Evolutionary conservation across 2,113 vertebrate species (phyloP).

Genomic region (Neotoma lepida): DNA sequence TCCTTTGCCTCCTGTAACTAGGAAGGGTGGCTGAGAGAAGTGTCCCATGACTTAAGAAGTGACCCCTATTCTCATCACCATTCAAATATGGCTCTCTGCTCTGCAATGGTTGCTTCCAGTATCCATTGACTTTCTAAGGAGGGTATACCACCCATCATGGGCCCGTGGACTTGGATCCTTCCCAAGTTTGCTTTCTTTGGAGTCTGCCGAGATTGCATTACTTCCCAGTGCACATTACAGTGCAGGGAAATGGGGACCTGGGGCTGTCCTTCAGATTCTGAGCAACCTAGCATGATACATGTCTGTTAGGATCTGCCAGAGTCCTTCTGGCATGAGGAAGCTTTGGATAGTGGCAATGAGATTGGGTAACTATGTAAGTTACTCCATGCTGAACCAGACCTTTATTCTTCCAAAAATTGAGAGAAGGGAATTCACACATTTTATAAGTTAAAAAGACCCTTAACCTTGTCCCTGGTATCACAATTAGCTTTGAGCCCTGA

Average conservation of each 20-base stretch:
- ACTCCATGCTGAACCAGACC: background rate
- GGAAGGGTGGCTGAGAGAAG: background rate
- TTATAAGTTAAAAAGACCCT: background rate
- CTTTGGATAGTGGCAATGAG: background rate
- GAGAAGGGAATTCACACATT: background rate
- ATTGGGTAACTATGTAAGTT: background rate
- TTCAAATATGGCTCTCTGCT: accelerated
- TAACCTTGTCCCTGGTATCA: accelerated
- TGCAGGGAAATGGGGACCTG: background rate
- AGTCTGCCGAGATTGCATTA: background rate
- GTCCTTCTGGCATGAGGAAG: background rate
- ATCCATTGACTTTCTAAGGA: background rate
- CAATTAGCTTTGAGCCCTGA: background rate
- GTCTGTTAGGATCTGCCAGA: accelerated
- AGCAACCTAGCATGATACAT: background rate
- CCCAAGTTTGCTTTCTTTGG: background rate
- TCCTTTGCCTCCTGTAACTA: background rate
- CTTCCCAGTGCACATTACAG: no score
- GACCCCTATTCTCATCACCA: no score
- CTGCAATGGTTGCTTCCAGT: accelerated
- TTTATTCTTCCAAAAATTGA: background rate
- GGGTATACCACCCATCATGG: accelerated
- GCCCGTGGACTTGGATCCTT: no score
- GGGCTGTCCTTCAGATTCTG: background rate
- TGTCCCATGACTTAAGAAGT: background rate